Base-by-base conservation (phyloP, 2,113 vertebrate species). In the Lucifuga dentata region DNA sequence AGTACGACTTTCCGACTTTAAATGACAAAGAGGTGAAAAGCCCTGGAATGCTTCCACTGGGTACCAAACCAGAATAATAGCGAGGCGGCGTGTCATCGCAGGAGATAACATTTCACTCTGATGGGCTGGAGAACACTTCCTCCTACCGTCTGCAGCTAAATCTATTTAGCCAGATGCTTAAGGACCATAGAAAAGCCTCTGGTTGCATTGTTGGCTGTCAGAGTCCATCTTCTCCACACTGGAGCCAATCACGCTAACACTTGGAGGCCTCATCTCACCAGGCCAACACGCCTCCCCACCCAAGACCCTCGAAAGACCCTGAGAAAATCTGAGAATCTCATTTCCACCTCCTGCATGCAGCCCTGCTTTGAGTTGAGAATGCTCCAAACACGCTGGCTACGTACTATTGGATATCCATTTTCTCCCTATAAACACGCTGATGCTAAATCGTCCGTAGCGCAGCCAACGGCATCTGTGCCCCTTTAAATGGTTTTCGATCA, bases 401-500 rank as follows among this genome's bases (percentile, higher is more conserved):
- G 56, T 49, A 43, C 24, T 75, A 69, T 51, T 43, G 50, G 50
- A 72, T 50, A 52, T 78, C 71, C 15, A 66, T 78, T 81, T 81
- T 68, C 70, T 48, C 23, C 52, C 67, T 65, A 69, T 73, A 78
- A 72, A 64, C 59, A 23, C 55, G 57, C 23, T 43, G 29, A 55
- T 4, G 40, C 57, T 51, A 81, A 76, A 78, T 65, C 29, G 50
- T 58, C 44, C 12, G 2, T 19, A 39, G 55, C 35, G 26, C 73
- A n/a, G 26, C 50, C 12, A 15, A 39, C 39, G 16, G 32, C 13
- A 39, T 59, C 69, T 59, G 46, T 55, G 57, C 70, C 71, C 70
- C 50, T 73, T 82, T 87, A 89, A 88, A 88, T 85, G 73, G 57
- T 81, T 83, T 88, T 89, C 44, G 68, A 87, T 86, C 78, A 81